These are phyloP conservation scores for Drosophila emarginata DNA, from an alignment of 2,888 invertebrate species.

Conservation along the genomic window DNA sequence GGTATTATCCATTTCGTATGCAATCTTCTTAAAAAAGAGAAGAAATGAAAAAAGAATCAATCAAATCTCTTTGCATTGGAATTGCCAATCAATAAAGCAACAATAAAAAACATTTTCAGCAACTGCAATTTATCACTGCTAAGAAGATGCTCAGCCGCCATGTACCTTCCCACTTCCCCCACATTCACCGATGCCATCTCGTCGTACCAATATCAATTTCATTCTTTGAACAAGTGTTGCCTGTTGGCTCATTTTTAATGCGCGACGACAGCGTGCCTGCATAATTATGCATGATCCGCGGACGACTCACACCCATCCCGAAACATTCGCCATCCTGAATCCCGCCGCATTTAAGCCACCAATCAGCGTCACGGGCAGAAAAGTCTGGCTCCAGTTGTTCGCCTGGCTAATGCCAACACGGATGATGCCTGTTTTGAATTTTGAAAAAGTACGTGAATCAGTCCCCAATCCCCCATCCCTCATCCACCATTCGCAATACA, in stretches of 20 bases:
- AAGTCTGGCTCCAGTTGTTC: slow-evolving; percentile 35
- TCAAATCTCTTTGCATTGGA: slow-evolving; percentile 22
- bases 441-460: slow-evolving; percentile 75
- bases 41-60: slow-evolving; percentile 47
- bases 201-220: slow-evolving; percentile 63
- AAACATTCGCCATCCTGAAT: slow-evolving; percentile 2
- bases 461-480: slow-evolving; percentile 10
- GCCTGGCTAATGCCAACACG: slow-evolving; percentile 68
- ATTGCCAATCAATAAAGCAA: slow-evolving; percentile 53
- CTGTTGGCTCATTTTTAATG: slow-evolving; percentile 65
- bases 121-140: slow-evolving; percentile 65
- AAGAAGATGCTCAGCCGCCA: slow-evolving; percentile 8
- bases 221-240: slow-evolving; percentile 52
- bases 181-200: slow-evolving; percentile 10
- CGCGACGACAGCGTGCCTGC: slow-evolving; percentile 66
- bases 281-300: slow-evolving; percentile 70
- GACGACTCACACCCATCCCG: slow-evolving; percentile 21
- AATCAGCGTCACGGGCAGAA: slow-evolving; percentile 71
- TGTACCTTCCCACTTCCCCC: not conserved
- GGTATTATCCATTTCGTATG: not conserved
- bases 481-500: no score
- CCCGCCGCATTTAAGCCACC: slow-evolving; percentile 67
- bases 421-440: slow-evolving; percentile 73
- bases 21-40: not conserved
- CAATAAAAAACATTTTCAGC: slow-evolving; percentile 36